Base-by-base conservation (phyloP, 1,140 invertebrate species). In the Musca domestica region DNA sequence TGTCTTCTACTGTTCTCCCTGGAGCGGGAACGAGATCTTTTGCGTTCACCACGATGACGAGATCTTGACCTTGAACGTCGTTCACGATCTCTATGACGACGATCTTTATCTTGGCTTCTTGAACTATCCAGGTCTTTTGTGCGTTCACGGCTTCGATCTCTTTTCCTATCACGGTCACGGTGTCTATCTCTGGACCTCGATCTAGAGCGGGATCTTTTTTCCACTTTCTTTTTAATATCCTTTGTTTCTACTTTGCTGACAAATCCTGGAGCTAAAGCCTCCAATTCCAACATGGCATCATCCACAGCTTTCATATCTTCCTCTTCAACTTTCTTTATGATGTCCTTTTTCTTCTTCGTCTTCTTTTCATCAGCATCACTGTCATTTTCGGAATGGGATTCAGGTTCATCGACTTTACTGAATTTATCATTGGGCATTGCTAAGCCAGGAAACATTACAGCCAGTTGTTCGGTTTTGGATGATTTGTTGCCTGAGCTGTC, bases 221-320 rank as follows among this genome's bases (percentile, higher is more conserved):
- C 25, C 15, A 15, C 14, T 49, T 41, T 48, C 22, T 54, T 52
- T 34, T 17, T 61, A 9, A 2, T 52, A 34, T 49, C 12, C 20
- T 30, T 30, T 27, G 3, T 52, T 27, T 66, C 34, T 7, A 0
- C 22, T 66, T 64, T 64, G 22, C 23, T 19, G 34, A n/a, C 65
- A 22, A 49, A 51, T 25, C 75, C 72, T 0, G 93, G 93, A 12
- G 94, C 92, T 19, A 97, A 81, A 15, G 93, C 91, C 83, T 98
- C 95, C 51, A 98, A 84, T 73, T 94, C 91, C 52, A 91, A 89
- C 92, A 98, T 95, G 49, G 93, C 90, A 78, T 92, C 89, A 74
- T 91, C 89, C 17, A 94, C 89, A 71, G 56, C 68, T 9, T 66
- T 52, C 10, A 64, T 34, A 1, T 56, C 17, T 25, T 77, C 74